phyloP scores from a whole-genome alignment of 2,888 invertebrate species.

The Eristalinus sepulchralis region DNA sequence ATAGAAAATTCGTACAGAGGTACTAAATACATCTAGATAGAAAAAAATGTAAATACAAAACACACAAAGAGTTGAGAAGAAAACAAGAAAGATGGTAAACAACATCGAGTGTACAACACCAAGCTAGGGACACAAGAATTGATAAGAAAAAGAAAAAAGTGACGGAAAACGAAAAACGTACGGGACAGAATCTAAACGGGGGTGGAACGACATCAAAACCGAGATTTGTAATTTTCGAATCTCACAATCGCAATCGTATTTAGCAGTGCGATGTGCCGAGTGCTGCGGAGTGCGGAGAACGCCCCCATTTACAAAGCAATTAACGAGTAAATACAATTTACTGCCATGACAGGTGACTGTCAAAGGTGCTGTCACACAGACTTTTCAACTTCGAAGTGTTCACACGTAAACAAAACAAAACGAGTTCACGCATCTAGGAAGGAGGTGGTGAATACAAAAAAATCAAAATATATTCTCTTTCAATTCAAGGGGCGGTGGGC shows the following conservation, averaged over 20 bases:
- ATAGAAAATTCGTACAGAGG: not conserved
- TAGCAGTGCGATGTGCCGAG: not conserved
- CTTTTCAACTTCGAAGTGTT: conserved; percentile 32
- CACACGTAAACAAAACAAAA: conserved; percentile 30
- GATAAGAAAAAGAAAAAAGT: not conserved
- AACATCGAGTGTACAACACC: conserved; percentile 64
- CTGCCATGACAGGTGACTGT: conserved; percentile 12
- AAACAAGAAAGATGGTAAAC: conserved; percentile 15
- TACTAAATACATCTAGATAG: not conserved
- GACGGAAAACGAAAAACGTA: not conserved
- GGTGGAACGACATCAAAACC: conserved; percentile 31
- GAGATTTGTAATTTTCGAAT: not conserved
- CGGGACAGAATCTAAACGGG: not conserved
- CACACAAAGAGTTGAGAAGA: conserved; percentile 24
- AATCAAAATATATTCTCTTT: not conserved
- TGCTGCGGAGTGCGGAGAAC: no score
- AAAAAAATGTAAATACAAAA: conserved; percentile 2
- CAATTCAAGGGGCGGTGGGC: not conserved
- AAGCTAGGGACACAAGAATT: conserved; percentile 23
- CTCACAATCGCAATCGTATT: not conserved
- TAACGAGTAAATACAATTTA: conserved; percentile 42
- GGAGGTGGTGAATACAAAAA: not conserved
- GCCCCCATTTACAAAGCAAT: conserved; percentile 28
- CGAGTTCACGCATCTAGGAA: conserved; percentile 22
- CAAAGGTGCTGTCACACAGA: conserved; percentile 33